Evolutionary conservation across 2,797 vertebrate species (phyloP).

Genomic region (Tarsius wallacei): DNA sequence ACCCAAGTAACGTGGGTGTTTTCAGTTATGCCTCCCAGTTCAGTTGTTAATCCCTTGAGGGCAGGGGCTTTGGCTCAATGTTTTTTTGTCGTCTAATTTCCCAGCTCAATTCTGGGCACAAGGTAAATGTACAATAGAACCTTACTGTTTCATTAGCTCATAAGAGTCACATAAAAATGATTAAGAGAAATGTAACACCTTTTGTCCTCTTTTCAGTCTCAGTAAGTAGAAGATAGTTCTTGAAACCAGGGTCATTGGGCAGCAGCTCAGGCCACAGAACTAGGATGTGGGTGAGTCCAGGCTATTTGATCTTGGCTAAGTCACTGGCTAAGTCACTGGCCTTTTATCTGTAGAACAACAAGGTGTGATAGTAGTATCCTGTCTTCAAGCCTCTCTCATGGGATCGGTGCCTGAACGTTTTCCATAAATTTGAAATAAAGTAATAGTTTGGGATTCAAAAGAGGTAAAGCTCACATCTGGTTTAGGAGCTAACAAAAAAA

Average conservation of each 20-base stretch:
- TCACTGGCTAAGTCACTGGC: neutral
- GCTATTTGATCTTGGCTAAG: neutral
- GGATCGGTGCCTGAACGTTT: neutral
- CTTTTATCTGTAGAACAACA: neutral
- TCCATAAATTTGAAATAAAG: slow-evolving; percentile 44
- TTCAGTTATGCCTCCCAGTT: neutral
- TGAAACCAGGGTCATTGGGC: neutral
- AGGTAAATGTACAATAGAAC: neutral
- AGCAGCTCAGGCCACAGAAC: neutral
- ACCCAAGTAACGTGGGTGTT: neutral
- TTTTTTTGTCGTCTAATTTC: neutral
- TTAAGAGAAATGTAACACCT: neutral
- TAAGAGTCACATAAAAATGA: neutral
- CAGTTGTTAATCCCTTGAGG: neutral
- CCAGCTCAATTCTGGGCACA: neutral
- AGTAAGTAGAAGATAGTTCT: neutral
- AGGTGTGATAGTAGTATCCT: neutral
- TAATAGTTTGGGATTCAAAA: neutral
- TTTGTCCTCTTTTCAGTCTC: neutral
- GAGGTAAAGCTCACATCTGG: neutral
- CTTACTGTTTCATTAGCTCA: slow-evolving; percentile 10
- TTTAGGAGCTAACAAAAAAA: neutral
- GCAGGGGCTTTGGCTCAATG: neutral
- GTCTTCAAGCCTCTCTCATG: neutral
- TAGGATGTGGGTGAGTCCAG: rapidly evolving